phyloP scores from a whole-genome alignment of 2,888 invertebrate genomes.

The Parelbella ahira region DNA sequence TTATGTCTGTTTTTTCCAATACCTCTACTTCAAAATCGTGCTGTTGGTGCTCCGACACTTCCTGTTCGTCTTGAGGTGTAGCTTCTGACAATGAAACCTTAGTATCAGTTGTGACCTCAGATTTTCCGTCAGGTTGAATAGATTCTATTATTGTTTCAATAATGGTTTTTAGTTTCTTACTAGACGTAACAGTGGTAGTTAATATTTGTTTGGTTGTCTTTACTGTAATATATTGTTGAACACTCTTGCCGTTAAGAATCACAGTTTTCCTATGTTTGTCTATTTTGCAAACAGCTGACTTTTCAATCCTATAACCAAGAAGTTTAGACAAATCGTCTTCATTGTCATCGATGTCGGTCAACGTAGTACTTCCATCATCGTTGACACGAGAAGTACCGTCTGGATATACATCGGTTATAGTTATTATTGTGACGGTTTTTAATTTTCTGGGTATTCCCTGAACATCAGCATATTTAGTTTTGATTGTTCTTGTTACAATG shows the following conservation, averaged over 20 bases:
- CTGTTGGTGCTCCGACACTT: no score
- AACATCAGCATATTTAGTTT: conserved; percentile 31
- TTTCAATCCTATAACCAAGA: conserved; percentile 29
- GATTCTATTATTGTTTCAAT: conserved; percentile 12
- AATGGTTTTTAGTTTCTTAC: conserved; percentile 4
- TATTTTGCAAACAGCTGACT: conserved; percentile 15
- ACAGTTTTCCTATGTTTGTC: conserved; percentile 22
- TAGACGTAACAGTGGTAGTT: background rate
- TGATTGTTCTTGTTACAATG: conserved; percentile 34
- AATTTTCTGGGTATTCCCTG: conserved; percentile 30
- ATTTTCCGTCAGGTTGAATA: conserved; percentile 6
- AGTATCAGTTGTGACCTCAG: background rate
- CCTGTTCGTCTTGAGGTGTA: conserved; percentile 3
- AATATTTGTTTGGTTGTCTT: conserved; percentile 8
- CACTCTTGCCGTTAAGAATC: conserved; percentile 19
- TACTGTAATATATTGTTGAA: conserved; percentile 19
- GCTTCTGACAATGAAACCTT: background rate
- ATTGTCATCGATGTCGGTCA: conserved; percentile 32
- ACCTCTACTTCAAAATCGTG: no score
- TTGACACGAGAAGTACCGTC: conserved; percentile 29
- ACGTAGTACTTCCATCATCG: conserved; percentile 29
- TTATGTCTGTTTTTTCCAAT: no score
- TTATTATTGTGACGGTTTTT: conserved; percentile 33
- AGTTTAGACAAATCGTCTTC: conserved; percentile 18
- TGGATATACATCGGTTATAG: conserved; percentile 31